phyloP scores from a whole-genome alignment of 2,113 vertebrate genomes.

The Platycercus adscitus region DNA sequence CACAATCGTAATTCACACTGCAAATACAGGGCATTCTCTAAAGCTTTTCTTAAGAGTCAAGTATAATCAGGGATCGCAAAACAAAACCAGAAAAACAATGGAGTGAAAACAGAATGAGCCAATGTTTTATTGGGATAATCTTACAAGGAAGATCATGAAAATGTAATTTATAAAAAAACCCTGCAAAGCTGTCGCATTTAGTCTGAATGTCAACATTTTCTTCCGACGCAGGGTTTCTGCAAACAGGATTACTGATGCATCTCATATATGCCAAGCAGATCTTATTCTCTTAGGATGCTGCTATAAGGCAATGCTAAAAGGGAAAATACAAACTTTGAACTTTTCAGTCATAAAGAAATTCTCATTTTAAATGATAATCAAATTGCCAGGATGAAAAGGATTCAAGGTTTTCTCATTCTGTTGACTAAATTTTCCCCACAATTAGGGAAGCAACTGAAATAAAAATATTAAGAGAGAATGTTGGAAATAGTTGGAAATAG shows the following conservation, averaged over 20 bases:
- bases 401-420: neutral
- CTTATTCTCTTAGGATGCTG: conserved; percentile 20
- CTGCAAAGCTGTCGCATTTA: neutral
- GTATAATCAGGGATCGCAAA: conserved; percentile 51
- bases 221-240: neutral
- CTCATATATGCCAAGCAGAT: neutral
- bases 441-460: neutral
- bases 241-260: conserved; percentile 55
- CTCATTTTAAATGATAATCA: conserved; percentile 59
- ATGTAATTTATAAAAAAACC: neutral
- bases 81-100: conserved; percentile 44
- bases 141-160: conserved; percentile 38
- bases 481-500: conserved; percentile 7
- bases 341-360: conserved; percentile 25
- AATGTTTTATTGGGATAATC: conserved; percentile 32
- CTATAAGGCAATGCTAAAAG: conserved; percentile 25
- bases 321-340: conserved; percentile 55
- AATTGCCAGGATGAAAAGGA: conserved; percentile 33
- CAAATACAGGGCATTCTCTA: conserved; percentile 37
- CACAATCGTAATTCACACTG: conserved; percentile 41
- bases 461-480: neutral
- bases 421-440: neutral
- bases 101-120: conserved; percentile 28
- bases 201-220: conserved; percentile 17
- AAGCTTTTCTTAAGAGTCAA: conserved; percentile 55